Conservation (phyloP, 2,797 vertebrate genomes). For the Buphagus erythrorhynchus region DNA sequence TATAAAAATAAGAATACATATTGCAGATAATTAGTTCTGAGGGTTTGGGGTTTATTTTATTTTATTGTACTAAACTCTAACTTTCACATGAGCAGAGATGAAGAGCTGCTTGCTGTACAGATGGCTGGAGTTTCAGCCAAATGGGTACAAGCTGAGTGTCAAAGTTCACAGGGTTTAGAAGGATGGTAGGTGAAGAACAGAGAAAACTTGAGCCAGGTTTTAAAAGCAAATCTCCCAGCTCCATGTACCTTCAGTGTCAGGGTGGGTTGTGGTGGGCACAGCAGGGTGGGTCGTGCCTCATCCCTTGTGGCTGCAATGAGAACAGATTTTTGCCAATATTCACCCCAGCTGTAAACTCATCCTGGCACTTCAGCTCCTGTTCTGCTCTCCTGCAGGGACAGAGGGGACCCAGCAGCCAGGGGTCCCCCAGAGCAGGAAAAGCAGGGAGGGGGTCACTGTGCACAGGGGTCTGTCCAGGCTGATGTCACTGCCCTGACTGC, state of each 20-base stretch:
- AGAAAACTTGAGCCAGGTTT: background rate
- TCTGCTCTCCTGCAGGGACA: background rate
- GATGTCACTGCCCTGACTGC: accelerated
- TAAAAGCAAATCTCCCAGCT: background rate
- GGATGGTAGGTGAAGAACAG: background rate
- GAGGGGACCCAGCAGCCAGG: background rate
- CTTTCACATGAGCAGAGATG: background rate
- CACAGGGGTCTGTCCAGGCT: background rate
- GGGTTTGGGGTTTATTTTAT: background rate
- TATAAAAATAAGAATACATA: constrained; percentile 31
- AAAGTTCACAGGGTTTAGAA: background rate
- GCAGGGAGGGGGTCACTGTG: accelerated
- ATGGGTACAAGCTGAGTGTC: background rate
- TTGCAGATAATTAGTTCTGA: constrained; percentile 35
- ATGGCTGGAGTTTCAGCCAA: background rate
- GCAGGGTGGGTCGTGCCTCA: background rate
- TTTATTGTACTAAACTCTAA: background rate
- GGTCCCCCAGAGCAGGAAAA: background rate
- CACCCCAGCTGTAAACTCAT: background rate
- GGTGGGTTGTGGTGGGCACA: background rate
- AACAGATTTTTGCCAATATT: background rate
- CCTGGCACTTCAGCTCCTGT: accelerated
- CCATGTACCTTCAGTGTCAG: background rate
- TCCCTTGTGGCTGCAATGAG: background rate
- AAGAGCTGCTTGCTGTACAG: background rate